Base-by-base conservation (phyloP, 1,140 invertebrate species). In the Pygmarrhopalites habei region DNA sequence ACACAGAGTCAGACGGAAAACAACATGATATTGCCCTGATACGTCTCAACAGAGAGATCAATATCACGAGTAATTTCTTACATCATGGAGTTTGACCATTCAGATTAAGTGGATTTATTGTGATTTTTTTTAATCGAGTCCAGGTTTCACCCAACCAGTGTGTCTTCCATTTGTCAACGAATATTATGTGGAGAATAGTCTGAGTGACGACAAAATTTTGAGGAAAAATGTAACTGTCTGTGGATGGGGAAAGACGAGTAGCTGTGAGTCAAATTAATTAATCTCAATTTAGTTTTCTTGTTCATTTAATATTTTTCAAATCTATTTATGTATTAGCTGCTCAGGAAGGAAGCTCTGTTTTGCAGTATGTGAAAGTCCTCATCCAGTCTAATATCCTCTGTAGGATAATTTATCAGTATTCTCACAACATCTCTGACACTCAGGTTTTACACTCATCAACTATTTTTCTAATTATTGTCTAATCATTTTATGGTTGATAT, bases 131-230 rank as follows among this genome's bases (percentile, higher is more conserved):
- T n/a, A n/a, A n/a, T 10, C 35, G 17, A 39, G 17, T 39, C 17
- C 49, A 70, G 68, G 35, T 47, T 70, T 70, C 39, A 60, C 57
- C 1, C 30, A 47, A 15, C 68, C 68, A n/a, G 41, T 70, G 44
- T 70, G 68, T 30, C 56, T 70, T 17, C 68, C 68, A 43, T 70
- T 70, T 56, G 15, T 62, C 0, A 52, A 70, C 4, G 62, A 70
- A 51, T 70, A 61, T 51, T 7, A 53, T n/a, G 7, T 67, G 17
- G 2, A 26, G 23, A 43, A 49, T 19, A 47, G 23, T 19, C 30
- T 66, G 26, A 46, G 32, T 17, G 58, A 70, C 43, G 23, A n/a
- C 12, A 47, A 41, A 15, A 28, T 53, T 29, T 23, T 46, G 28
- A 4, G 15, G 1, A 58, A 39, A 26, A 62, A 57, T n/a, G 35